phyloP scores from a whole-genome alignment of 2,113 vertebrate species.

The Proteles cristata region DNA sequence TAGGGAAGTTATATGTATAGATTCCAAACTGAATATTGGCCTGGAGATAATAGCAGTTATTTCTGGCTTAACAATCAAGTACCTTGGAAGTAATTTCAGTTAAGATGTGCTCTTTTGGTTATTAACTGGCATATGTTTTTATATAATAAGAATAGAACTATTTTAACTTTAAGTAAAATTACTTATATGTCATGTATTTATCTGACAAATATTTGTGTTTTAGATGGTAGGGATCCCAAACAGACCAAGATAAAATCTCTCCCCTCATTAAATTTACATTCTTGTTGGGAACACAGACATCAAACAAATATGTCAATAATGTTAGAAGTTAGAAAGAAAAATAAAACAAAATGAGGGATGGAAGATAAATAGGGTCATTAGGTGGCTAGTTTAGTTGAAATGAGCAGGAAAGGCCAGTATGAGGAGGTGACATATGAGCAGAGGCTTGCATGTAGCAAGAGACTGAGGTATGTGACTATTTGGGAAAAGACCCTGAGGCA shows the following conservation, averaged over 20 bases:
- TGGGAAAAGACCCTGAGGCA: not conserved
- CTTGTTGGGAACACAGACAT: not conserved
- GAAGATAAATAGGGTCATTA: not conserved
- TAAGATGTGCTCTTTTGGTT: conserved; percentile 8
- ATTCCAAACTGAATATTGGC: conserved; percentile 13
- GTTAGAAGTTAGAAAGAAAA: conserved; percentile 29
- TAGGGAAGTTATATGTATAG: not conserved
- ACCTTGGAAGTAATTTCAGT: conserved; percentile 39
- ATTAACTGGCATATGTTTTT: not conserved
- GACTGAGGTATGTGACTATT: not conserved
- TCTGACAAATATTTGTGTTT: not conserved
- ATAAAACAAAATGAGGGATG: not conserved
- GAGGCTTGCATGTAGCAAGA: not conserved
- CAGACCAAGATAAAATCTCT: not conserved
- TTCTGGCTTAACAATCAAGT: not conserved
- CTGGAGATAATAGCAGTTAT: not conserved
- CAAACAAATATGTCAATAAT: not conserved
- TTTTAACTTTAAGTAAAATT: not conserved
- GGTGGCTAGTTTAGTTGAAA: not conserved
- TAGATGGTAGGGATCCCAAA: not conserved
- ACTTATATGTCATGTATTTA: not conserved
- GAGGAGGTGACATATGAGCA: not conserved
- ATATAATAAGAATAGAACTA: not conserved
- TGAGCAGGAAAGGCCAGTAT: not conserved
- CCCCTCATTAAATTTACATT: not conserved